These are phyloP conservation scores for Xyrauchen texanus DNA, from an alignment of 2,113 vertebrate species.

Conservation along the genomic window DNA sequence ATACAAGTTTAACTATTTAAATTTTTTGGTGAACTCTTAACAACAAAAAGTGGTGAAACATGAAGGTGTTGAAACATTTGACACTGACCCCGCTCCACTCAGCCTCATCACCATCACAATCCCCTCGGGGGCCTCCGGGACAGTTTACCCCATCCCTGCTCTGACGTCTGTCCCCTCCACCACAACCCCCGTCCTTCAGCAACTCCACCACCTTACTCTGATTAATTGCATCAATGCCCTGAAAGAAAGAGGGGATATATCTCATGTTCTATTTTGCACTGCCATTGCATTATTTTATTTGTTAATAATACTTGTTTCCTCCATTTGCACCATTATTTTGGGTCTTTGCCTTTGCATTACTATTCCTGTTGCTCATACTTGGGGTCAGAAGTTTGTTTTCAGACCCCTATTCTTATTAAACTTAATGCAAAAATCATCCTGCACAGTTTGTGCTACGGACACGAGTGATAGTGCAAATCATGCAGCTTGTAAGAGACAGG, in stretches of 20 bases:
- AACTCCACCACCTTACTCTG: slow-evolving; percentile 88
- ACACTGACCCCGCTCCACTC: slow-evolving; percentile 86
- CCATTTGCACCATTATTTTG: too few relatives aligned
- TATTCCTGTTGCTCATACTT: too few relatives aligned
- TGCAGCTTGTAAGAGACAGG: too few relatives aligned
- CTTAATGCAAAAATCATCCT: too few relatives aligned
- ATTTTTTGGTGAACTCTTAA: neutral
- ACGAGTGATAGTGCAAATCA: too few relatives aligned
- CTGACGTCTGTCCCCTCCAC: slow-evolving; percentile 70
- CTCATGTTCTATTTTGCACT: too few relatives aligned
- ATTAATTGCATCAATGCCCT: slow-evolving; percentile 86
- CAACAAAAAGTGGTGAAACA: neutral
- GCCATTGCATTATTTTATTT: too few relatives aligned
- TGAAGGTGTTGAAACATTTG: neutral
- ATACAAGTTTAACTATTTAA: slow-evolving; percentile 53
- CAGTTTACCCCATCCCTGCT: slow-evolving; percentile 68
- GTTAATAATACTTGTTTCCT: too few relatives aligned
- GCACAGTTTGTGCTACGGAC: too few relatives aligned
- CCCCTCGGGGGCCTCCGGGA: slow-evolving; percentile 54
- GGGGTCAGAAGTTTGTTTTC: too few relatives aligned
- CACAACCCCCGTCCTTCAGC: slow-evolving; percentile 77
- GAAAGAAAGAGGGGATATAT: neutral
- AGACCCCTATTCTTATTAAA: too few relatives aligned
- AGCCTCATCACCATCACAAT: slow-evolving; percentile 75
- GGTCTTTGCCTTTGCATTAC: too few relatives aligned